Evolutionary conservation across 1,140 invertebrate genomes (phyloP).

Genomic region (Pteromalus puparum): DNA sequence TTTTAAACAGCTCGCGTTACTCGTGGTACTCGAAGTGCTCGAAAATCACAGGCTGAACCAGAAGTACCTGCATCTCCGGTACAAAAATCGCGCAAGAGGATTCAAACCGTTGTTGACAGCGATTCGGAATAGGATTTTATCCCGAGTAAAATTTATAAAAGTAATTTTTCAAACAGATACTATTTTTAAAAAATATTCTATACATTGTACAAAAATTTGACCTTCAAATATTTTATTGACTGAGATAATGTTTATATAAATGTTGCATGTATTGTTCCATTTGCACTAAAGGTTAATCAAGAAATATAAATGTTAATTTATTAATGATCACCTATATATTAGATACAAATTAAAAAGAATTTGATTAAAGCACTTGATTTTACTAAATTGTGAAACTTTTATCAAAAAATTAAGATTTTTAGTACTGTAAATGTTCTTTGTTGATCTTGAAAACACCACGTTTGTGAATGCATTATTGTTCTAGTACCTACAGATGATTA

Average conservation of each 20-base stretch:
- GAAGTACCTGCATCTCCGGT: slow-evolving; percentile 45
- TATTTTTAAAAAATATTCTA: background rate
- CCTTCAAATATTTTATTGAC: too few species aligned
- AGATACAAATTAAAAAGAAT: too few species aligned
- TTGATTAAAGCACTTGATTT: background rate
- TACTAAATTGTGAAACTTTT: background rate
- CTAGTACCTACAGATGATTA: background rate
- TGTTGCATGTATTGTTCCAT: too few species aligned
- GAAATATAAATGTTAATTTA: too few species aligned
- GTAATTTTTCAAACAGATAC: slow-evolving; percentile 18
- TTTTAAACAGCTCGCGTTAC: slow-evolving; percentile 63
- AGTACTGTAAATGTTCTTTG: background rate
- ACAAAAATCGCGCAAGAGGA: slow-evolving; percentile 58
- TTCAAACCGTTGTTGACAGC: slow-evolving; percentile 65
- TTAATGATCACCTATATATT: too few species aligned
- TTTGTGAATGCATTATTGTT: background rate
- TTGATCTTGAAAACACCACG: too few species aligned
- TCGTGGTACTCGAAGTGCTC: slow-evolving; percentile 58
- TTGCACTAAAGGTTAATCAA: too few species aligned
- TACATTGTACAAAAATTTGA: too few species aligned
- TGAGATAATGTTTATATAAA: too few species aligned
- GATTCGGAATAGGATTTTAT: slow-evolving; percentile 64
- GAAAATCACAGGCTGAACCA: slow-evolving; percentile 45
- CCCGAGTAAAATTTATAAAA: slow-evolving; percentile 1
- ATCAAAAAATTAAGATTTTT: background rate